These are phyloP conservation scores for Heterocephalus glaber DNA, from an alignment of 2,113 vertebrate species.

Conservation along the genomic window DNA sequence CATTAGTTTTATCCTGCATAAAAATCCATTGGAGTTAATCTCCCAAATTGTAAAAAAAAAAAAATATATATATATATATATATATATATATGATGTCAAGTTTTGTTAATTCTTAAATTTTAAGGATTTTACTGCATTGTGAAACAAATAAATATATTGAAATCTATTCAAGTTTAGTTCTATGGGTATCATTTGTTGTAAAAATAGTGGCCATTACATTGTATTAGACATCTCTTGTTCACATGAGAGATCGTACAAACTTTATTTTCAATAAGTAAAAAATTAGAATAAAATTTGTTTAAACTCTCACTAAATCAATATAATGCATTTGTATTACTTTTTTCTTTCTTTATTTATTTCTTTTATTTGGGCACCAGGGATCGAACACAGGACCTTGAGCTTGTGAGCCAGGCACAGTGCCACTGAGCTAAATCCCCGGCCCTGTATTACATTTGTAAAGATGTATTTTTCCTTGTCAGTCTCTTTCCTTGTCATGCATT, in stretches of 20 bases:
- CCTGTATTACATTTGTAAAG: not conserved
- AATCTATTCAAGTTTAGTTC: not conserved
- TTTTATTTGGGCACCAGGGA: too few species aligned
- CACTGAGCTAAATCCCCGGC: too few species aligned
- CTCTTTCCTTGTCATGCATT: not conserved
- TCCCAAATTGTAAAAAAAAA: too few species aligned
- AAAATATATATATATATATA: too few species aligned
- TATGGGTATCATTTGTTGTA: not conserved
- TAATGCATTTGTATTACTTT: not conserved
- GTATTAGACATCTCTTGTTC: not conserved
- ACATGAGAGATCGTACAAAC: not conserved
- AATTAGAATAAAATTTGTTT: not conserved
- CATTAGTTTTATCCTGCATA: not conserved
- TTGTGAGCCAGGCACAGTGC: too few species aligned
- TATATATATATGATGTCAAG: not conserved
- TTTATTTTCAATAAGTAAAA: not conserved
- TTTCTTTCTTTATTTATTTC: too few species aligned
- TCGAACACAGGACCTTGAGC: too few species aligned
- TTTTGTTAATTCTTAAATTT: not conserved
- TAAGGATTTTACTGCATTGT: not conserved
- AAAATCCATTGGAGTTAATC: not conserved
- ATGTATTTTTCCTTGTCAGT: not conserved
- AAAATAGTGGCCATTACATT: not conserved
- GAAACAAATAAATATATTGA: not conserved
- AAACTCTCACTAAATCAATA: not conserved